These are phyloP conservation scores for Ceuthmochares aereus DNA, from an alignment of 2,113 vertebrate genomes.

Conservation along the genomic window DNA sequence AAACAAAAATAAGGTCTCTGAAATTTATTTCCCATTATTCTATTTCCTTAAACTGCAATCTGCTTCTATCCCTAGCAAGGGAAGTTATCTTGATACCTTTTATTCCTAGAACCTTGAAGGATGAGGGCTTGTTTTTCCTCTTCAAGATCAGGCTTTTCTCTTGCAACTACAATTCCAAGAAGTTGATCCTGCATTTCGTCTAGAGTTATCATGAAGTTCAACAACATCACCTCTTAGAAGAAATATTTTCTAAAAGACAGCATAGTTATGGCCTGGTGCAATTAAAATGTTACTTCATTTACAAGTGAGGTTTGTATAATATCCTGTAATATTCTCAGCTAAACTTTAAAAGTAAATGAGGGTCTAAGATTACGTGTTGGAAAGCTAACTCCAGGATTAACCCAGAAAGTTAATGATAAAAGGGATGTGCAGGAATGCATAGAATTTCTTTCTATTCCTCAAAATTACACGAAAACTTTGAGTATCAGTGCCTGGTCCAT, in stretches of 20 bases:
- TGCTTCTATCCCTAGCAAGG: not conserved
- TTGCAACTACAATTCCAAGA: slow-evolving; percentile 89
- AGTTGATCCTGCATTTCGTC: slow-evolving; percentile 93
- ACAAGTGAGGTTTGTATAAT: not conserved
- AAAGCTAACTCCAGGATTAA: not conserved
- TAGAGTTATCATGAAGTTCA: slow-evolving; percentile 94
- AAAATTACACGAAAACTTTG: not conserved
- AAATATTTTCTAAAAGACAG: not conserved
- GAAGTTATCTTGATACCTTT: slow-evolving; percentile 78
- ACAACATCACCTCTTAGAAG: slow-evolving; percentile 82
- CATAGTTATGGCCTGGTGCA: not conserved
- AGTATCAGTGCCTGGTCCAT: not conserved
- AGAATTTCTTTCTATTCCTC: not conserved
- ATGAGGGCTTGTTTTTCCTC: slow-evolving; percentile 91
- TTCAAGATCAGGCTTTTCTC: slow-evolving; percentile 90
- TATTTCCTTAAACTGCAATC: not conserved
- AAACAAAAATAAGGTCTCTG: not conserved
- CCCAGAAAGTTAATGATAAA: not conserved
- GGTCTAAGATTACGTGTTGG: not conserved
- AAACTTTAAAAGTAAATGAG: not conserved
- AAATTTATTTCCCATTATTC: not conserved
- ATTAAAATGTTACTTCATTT: not conserved
- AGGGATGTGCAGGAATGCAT: not conserved
- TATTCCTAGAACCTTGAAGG: slow-evolving; percentile 90
- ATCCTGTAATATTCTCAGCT: not conserved